Evolutionary conservation across 1,140 invertebrate genomes (phyloP), one percentile per base, ranked within the genome.

Genomic region (Euura lappo): DNA sequence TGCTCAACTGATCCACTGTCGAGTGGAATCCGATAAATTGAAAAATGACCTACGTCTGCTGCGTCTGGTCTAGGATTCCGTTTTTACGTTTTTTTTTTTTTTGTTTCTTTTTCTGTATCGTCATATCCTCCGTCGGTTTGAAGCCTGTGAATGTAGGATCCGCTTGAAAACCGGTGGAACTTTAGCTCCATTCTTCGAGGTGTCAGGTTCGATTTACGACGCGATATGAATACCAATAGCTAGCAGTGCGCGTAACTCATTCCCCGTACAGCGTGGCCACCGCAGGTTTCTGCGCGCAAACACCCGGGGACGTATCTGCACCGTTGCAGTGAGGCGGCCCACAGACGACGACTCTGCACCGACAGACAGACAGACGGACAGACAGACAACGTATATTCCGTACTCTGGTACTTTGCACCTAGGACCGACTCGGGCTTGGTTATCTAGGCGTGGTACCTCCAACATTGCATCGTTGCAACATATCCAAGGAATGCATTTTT

Each of bases 191-290:
- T 85, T 85, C 81, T 76, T 76, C 75, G 72, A 73, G 77, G 79
- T 80, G 78, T 82, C 79, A 78, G 69, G 74, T 70, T 76, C 78
- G 81, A 84, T 84, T 84, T 84, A 83, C 78, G 82, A 79, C 79
- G 74, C 79, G 77, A 83, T 79, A 78, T 75, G 79, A 83, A 79
- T 80, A 77, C 78, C 81, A 79, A 84, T 82, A 81, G 78, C 80
- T 80, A 72, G 76, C 80, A 77, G 73, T 75, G 65, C 68, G 80
- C 80, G 82, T 83, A 84, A 84, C 77, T 85, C 81, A 81, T 82
- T 80, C 76, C 72, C 66, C 77, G 44, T 45, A 43, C 66, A 51
- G 8, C 13, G 13, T 8, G 51, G 51, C 13, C 28, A 28, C 51
- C 3, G 51, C 51, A 60, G 51, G 51, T 11, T 60, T n/a, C 51